Conservation (phyloP, 2,797 vertebrate species). For the Malurus splendens region DNA sequence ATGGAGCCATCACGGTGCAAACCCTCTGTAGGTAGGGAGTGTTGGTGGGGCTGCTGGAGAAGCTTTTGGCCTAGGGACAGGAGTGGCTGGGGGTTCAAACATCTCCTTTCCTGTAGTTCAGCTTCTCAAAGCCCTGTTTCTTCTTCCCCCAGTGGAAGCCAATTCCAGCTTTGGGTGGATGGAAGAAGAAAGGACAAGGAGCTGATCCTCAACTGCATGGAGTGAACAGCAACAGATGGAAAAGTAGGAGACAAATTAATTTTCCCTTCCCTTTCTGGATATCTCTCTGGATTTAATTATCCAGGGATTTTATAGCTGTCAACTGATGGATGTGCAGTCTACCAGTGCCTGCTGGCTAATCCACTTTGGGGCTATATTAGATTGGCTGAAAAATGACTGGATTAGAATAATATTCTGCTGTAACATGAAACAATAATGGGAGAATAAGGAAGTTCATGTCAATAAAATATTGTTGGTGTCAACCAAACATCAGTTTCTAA, state of each 20-base stretch:
- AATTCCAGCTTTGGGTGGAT: neutral
- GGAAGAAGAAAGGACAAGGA: neutral
- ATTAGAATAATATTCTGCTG: slow-evolving; percentile 17
- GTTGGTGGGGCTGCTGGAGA: neutral
- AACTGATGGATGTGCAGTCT: neutral
- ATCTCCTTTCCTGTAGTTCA: neutral
- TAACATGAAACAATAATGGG: neutral
- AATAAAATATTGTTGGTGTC: neutral
- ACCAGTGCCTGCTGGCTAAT: slow-evolving; percentile 28
- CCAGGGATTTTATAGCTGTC: slow-evolving; percentile 5
- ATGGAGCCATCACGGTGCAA: neutral
- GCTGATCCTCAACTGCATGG: neutral
- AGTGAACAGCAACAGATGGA: slow-evolving; percentile 24
- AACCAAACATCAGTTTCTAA: neutral
- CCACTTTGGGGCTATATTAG: slow-evolving; percentile 15
- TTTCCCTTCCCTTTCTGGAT: slow-evolving; percentile 23
- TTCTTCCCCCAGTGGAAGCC: neutral
- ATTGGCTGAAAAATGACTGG: slow-evolving; percentile 6
- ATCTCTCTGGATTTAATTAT: slow-evolving; percentile 39
- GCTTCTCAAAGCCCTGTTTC: neutral
- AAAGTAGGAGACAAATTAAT: slow-evolving; percentile 8
- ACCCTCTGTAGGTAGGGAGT: neutral
- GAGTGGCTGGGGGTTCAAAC: neutral
- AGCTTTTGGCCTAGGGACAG: neutral
- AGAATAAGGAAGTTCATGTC: neutral